Evolutionary conservation across 2,888 invertebrate genomes (phyloP).

Genomic region (Lottia gigantea): DNA sequence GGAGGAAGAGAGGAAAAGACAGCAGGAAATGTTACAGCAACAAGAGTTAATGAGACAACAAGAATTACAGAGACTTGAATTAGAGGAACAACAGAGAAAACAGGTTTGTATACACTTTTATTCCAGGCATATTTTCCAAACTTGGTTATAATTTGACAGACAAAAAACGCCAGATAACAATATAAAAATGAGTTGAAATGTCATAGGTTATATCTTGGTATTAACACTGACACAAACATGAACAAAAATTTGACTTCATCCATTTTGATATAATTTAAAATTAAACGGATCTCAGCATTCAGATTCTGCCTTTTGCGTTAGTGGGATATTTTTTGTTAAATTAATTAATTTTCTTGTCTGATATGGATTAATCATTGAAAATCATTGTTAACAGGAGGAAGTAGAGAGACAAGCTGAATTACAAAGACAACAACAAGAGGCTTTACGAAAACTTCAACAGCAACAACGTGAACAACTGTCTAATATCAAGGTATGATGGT

Average conservation of each 20-base stretch:
- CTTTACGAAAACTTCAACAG: constrained; percentile 69
- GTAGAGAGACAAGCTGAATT: constrained; percentile 34
- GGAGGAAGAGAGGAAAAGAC: constrained; percentile 65
- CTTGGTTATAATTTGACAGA: neutral
- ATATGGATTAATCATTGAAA: no score
- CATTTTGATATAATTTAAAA: no score
- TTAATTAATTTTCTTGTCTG: no score
- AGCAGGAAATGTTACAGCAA: constrained; percentile 58
- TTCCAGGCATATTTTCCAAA: neutral
- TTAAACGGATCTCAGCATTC: no score
- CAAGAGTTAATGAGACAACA: constrained; percentile 23
- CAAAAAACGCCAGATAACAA: no score
- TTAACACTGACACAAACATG: no score
- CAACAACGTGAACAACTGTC: constrained; percentile 69
- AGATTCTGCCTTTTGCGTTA: no score
- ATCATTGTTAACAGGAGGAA: constrained; percentile 22
- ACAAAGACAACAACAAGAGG: constrained; percentile 53
- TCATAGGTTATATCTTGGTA: no score
- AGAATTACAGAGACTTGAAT: constrained; percentile 46
- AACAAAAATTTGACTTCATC: no score
- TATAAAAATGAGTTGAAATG: no score
- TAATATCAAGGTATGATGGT: constrained; percentile 59
- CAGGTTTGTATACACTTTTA: constrained; percentile 19
- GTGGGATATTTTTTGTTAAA: no score
- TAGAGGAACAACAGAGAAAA: constrained; percentile 21